A percentile compares a stretch with the other conserved stretches of the same genome.
Conservation (phyloP, 2,113 vertebrate genomes). For the Spea multiplicata region DNA sequence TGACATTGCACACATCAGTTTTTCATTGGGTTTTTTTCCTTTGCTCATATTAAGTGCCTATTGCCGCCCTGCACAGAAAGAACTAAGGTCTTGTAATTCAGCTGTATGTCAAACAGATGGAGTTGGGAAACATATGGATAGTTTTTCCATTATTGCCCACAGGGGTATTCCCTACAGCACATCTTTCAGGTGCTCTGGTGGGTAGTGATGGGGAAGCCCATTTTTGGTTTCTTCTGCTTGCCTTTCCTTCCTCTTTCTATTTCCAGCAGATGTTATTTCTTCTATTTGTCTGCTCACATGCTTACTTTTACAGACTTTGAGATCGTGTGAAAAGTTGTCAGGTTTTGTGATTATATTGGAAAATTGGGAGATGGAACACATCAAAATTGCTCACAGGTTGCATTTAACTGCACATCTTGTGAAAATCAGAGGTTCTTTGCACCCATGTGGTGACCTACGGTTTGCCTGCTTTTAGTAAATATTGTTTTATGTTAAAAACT, state of each 20-base stretch:
- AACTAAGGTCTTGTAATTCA: not conserved
- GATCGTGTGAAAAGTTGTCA: not conserved
- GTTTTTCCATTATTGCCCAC: slow-evolving; percentile 14
- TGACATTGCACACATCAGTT: no score
- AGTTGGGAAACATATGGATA: rapidly evolving
- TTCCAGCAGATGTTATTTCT: slow-evolving; percentile 49
- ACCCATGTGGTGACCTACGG: no score
- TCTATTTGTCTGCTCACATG: not conserved
- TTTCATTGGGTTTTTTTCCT: no score
- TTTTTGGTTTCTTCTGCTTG: slow-evolving; percentile 18
- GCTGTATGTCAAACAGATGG: not conserved
- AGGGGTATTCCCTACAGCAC: slow-evolving; percentile 50
- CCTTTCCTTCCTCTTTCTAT: slow-evolving; percentile 62
- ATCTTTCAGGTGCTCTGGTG: slow-evolving; percentile 51
- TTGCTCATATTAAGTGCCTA: no score
- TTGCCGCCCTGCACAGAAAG: not conserved
- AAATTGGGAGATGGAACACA: not conserved
- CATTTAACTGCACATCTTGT: no score
- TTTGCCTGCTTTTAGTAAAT: no score
- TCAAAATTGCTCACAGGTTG: no score
- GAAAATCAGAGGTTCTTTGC: no score
- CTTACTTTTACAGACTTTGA: not conserved
- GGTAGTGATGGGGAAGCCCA: slow-evolving; percentile 59
- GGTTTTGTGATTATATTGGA: not conserved
- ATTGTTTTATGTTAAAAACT: no score